A percentile compares a stretch with the other conserved stretches of the same genome.
These are phyloP conservation scores for Ephestia elutella DNA, from an alignment of 1,140 invertebrate species.

Conservation along the genomic window DNA sequence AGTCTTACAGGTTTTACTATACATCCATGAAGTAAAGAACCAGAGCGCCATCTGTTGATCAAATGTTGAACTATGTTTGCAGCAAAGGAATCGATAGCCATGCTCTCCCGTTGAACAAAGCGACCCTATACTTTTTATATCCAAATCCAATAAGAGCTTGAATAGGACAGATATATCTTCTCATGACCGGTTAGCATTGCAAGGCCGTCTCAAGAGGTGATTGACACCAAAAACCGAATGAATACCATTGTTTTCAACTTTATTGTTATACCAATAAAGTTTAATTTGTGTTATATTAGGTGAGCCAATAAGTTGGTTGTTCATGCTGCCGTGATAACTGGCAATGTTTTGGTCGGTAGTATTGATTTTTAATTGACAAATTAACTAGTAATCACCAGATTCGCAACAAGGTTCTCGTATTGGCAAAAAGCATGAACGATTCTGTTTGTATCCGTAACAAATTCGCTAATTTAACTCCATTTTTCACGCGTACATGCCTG, in stretches of 20 bases:
- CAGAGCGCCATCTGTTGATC: no score
- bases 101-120: no score
- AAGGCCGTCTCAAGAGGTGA: constrained; percentile 60
- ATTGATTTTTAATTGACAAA: constrained; percentile 57
- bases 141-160: background rate
- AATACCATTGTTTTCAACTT: background rate
- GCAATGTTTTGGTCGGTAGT: constrained; percentile 40
- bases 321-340: constrained; percentile 40
- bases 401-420: constrained; percentile 20
- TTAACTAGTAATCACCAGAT: constrained; percentile 21
- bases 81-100: no score
- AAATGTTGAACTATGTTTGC: no score
- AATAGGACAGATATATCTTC: constrained; percentile 16
- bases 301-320: background rate
- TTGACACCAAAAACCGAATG: constrained; percentile 28
- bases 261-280: background rate
- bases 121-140: constrained; percentile 9
- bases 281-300: background rate
- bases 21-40: no score
- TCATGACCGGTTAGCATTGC: constrained; percentile 63
- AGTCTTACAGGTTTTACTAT: no score
- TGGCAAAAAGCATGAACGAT: constrained; percentile 39
- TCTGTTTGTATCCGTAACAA: constrained; percentile 29
- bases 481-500: constrained; percentile 8
- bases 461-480: constrained; percentile 16